These are phyloP conservation scores for Patiria pectinifera DNA, from an alignment of 53 echinoderm and acorn worm genomes.

Conservation along the genomic window DNA sequence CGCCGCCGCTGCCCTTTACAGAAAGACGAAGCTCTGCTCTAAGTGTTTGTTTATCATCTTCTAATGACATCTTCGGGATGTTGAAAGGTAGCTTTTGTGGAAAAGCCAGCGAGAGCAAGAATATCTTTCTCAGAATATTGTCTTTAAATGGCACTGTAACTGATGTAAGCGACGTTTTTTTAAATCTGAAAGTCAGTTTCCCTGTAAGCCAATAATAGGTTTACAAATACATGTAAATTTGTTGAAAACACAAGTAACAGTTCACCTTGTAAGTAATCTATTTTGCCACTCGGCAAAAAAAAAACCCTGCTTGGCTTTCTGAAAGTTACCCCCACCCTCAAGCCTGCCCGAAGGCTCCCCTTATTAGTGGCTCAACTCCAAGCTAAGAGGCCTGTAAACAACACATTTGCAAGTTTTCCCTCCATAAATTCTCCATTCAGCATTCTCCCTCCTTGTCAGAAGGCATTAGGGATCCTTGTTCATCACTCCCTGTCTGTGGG, in stretches of 20 bases:
- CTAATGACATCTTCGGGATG: constrained; percentile 6
- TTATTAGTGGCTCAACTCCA: constrained; percentile 8
- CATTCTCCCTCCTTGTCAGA: constrained; percentile 23
- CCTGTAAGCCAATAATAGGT: not conserved
- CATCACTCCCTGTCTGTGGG: constrained; percentile 24
- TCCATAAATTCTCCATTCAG: constrained; percentile 34
- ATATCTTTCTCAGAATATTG: not conserved
- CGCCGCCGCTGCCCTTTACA: not conserved
- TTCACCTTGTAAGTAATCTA: not conserved
- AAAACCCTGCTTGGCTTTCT: not conserved
- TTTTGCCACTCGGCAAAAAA: not conserved
- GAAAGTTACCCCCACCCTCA: not conserved
- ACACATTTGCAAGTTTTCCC: constrained; percentile 54
- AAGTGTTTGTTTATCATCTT: constrained; percentile 52
- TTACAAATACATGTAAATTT: not conserved
- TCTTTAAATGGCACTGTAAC: not conserved
- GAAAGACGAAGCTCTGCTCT: not conserved
- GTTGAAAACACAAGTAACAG: not conserved
- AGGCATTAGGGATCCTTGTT: constrained; percentile 16
- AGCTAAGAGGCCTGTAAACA: constrained; percentile 40
- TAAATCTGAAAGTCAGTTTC: not conserved
- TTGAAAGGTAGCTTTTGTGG: constrained; percentile 7
- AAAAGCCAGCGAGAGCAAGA: not conserved
- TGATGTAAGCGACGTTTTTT: not conserved
- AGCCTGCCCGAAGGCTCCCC: not conserved